Conservation (phyloP, 2,888 invertebrate genomes). For the Phaedon cochleariae region DNA sequence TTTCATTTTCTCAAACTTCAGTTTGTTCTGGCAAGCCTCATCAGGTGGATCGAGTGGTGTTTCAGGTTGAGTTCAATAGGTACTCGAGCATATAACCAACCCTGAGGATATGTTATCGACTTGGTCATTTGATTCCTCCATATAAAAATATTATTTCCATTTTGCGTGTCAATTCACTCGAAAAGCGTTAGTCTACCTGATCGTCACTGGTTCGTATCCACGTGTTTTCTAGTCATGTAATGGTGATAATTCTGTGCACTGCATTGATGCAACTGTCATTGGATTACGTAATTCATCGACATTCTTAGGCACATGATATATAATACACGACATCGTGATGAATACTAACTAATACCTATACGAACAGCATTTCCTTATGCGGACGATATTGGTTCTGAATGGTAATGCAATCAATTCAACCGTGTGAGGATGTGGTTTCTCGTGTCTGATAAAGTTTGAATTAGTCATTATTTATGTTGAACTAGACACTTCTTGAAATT, state of each 20-base stretch:
- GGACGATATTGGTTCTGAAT: neutral
- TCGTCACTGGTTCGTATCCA: neutral
- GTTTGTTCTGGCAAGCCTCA: too few relatives aligned
- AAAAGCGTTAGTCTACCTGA: too few relatives aligned
- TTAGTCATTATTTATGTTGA: neutral
- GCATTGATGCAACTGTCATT: neutral
- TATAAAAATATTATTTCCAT: too few relatives aligned
- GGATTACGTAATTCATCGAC: neutral
- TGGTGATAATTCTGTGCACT: neutral
- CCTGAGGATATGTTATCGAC: too few relatives aligned
- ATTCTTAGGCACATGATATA: neutral
- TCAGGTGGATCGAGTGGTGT: too few relatives aligned
- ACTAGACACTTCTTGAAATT: too few relatives aligned
- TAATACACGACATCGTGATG: neutral
- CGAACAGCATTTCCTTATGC: neutral
- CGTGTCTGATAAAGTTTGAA: neutral
- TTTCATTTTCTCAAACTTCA: too few relatives aligned
- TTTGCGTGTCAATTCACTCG: too few relatives aligned
- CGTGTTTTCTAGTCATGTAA: neutral
- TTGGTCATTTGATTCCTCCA: too few relatives aligned
- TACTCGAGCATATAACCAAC: too few relatives aligned
- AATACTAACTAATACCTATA: neutral
- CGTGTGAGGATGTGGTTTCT: neutral
- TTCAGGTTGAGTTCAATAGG: too few relatives aligned
- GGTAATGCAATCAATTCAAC: neutral